Evolutionary conservation across 2,113 vertebrate species (phyloP).

Genomic region (Pygathrix nemaeus): DNA sequence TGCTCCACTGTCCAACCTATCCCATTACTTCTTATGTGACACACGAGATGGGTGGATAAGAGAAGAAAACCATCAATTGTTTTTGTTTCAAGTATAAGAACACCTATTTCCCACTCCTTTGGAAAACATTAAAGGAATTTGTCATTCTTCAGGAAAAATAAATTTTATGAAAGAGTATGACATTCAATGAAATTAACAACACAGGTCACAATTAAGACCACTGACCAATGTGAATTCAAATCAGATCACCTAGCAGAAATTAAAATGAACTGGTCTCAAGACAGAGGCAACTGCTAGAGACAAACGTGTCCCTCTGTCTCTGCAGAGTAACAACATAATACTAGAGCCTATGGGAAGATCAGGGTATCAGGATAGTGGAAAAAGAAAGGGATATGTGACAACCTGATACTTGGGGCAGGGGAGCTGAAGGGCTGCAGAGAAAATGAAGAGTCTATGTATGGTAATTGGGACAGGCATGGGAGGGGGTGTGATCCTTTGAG

Average conservation of each 20-base stretch:
- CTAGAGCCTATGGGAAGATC: background rate
- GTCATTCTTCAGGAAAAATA: background rate
- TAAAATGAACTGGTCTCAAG: background rate
- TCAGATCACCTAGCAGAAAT: background rate
- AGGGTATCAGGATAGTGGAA: background rate
- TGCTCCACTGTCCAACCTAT: background rate
- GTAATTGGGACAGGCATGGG: background rate
- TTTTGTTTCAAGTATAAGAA: background rate
- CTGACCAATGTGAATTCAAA: background rate
- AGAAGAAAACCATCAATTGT: background rate
- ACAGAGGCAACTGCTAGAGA: background rate
- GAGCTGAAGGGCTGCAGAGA: background rate
- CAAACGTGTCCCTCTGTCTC: background rate
- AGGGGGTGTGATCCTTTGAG: background rate
- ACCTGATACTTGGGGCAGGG: background rate
- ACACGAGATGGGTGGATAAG: background rate
- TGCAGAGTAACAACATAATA: background rate
- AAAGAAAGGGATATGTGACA: background rate
- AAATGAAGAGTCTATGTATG: constrained; percentile 14
- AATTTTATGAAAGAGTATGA: background rate
- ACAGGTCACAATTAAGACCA: background rate
- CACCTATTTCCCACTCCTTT: background rate
- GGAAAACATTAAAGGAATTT: background rate
- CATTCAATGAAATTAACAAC: background rate
- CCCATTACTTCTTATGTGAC: background rate